Evolutionary conservation across 2,888 invertebrate genomes (phyloP).

Genomic region (Autographa pulchrina): DNA sequence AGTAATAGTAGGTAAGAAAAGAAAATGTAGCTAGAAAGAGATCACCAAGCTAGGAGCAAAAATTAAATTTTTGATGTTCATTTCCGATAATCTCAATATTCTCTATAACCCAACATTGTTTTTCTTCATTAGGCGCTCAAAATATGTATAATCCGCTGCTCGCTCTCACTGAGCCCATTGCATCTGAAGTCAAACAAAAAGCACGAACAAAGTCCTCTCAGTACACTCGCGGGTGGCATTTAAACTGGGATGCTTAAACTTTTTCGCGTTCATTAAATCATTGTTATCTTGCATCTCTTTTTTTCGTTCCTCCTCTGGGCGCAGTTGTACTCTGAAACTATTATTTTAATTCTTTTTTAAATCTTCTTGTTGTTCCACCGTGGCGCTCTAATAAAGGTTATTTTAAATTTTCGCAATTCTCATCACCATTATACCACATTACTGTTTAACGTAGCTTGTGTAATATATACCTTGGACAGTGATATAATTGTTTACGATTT

Average conservation of each 20-base stretch:
- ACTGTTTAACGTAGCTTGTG: neutral
- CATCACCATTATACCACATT: neutral
- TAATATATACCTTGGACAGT: neutral
- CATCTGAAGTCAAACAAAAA: slow-evolving; percentile 52
- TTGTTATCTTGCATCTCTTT: slow-evolving; percentile 75
- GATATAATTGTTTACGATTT: neutral
- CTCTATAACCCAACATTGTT: too few relatives aligned
- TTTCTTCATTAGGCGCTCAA: neutral
- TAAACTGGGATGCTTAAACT: slow-evolving; percentile 68
- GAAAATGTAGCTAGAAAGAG: too few relatives aligned
- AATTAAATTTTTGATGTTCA: too few relatives aligned
- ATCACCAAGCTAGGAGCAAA: too few relatives aligned
- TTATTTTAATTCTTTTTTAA: slow-evolving; percentile 54
- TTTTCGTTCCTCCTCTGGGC: slow-evolving; percentile 61
- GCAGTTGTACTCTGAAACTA: slow-evolving; percentile 62
- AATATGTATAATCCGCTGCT: slow-evolving; percentile 7
- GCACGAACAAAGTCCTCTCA: slow-evolving; percentile 59
- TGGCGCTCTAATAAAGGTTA: slow-evolving; percentile 17
- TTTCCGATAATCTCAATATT: too few relatives aligned
- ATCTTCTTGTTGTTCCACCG: slow-evolving; percentile 43
- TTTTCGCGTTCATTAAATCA: slow-evolving; percentile 80
- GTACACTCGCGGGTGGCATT: slow-evolving; percentile 71
- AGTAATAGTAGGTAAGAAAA: too few relatives aligned
- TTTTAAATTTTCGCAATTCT: neutral
- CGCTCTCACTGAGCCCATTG: slow-evolving; percentile 39